Evolutionary conservation across 1,140 invertebrate species (phyloP).

Genomic region (Samia ricini): DNA sequence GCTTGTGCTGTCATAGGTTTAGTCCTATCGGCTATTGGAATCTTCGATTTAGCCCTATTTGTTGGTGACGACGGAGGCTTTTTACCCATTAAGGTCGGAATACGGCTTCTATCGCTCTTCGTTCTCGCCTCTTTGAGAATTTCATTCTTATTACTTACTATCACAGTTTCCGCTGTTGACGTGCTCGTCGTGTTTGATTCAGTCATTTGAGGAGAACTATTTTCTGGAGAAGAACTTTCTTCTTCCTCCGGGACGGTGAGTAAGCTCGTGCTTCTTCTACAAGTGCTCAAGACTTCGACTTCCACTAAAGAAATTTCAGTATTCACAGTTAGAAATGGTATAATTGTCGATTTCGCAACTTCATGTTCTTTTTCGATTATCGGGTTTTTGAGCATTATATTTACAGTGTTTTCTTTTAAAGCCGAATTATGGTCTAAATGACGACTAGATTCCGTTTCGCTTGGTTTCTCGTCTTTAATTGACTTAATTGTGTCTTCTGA

Average conservation of each 20-base stretch:
- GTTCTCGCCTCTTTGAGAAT: constrained; percentile 39
- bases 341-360: constrained; percentile 57
- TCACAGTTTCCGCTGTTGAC: constrained; percentile 81
- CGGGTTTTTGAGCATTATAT: constrained; percentile 57
- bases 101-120: constrained; percentile 64
- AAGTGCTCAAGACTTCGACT: constrained; percentile 67
- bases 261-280: constrained; percentile 64
- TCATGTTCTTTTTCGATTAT: constrained; percentile 32
- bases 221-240: constrained; percentile 63
- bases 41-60: constrained; percentile 53
- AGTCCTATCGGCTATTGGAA: constrained; percentile 51
- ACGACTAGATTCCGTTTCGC: constrained; percentile 61
- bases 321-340: constrained; percentile 46
- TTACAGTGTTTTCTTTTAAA: constrained; percentile 65
- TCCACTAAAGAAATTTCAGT: constrained; percentile 66
- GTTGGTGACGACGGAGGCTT: constrained; percentile 61
- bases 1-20: constrained; percentile 23
- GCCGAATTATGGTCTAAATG: constrained; percentile 53
- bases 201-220: constrained; percentile 77
- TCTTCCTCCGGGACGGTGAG: constrained; percentile 83
- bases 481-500: constrained; percentile 31
- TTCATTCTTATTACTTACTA: constrained; percentile 75
- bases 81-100: constrained; percentile 64
- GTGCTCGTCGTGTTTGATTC: constrained; percentile 83
- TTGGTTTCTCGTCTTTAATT: constrained; percentile 44